A percentile compares a stretch with the other conserved stretches of the same genome.
Conservation (phyloP, 2,113 vertebrate species). For the Neolamprologus fasciatus region DNA sequence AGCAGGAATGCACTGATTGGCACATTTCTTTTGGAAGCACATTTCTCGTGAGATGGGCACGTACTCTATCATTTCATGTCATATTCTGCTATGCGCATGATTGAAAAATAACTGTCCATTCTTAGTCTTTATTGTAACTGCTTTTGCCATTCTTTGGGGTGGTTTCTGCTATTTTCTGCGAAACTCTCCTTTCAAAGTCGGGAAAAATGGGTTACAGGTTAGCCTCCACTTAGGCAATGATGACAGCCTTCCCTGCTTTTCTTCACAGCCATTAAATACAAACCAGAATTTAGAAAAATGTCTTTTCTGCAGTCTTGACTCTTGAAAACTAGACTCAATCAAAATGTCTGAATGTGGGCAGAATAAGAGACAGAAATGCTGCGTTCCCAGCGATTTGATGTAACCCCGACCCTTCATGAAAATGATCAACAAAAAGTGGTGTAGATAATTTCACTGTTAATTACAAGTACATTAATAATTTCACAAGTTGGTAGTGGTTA, state of each 20-base stretch:
- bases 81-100: not conserved
- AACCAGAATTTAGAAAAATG: not conserved
- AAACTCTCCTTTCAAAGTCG: not conserved
- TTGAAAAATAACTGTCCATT: not conserved
- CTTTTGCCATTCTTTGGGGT: not conserved
- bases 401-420: not conserved
- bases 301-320: not conserved
- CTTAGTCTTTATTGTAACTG: not conserved
- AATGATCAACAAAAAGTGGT: not conserved
- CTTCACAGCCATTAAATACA: not conserved
- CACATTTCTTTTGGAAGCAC: not conserved
- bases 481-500: not conserved
- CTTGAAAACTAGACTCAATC: not conserved
- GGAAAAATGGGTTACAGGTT: not conserved
- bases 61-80: not conserved
- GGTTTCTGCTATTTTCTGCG: not conserved
- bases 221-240: not conserved
- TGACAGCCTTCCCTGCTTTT: not conserved
- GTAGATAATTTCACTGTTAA: fast-evolving
- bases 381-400: fast-evolving
- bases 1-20: not conserved
- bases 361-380: not conserved
- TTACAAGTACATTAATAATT: not conserved
- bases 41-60: not conserved
- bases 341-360: not conserved